A percentile compares a stretch with the other conserved stretches of the same genome.
These are phyloP conservation scores for Chrysocyon brachyurus DNA, from an alignment of 2,797 vertebrate genomes.

Conservation along the genomic window DNA sequence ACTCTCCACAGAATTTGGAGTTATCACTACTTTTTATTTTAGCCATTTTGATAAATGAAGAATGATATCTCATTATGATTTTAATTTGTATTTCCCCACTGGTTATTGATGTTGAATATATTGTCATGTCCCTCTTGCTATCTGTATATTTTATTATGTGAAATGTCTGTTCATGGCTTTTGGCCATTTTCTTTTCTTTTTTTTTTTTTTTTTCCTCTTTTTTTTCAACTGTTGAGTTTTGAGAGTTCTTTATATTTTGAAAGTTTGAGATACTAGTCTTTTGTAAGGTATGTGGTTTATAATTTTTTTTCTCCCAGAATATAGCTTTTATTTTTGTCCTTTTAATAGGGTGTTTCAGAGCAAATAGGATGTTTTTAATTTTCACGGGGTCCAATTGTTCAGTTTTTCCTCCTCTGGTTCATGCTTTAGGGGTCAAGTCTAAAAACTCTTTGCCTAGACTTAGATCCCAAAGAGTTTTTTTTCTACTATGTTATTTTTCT, in stretches of 20 bases:
- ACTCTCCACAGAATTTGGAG: neutral
- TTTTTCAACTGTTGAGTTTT: neutral
- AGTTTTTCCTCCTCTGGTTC: neutral
- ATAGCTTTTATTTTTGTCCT: neutral
- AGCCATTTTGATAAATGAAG: neutral
- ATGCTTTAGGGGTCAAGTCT: neutral
- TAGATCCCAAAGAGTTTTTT: neutral
- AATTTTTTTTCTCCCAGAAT: neutral
- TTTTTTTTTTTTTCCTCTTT: neutral
- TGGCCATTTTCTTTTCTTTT: neutral
- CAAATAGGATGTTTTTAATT: neutral
- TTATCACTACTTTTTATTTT: neutral
- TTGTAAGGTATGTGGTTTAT: neutral
- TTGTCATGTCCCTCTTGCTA: neutral
- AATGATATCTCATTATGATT: neutral
- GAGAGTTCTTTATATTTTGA: conserved; percentile 6
- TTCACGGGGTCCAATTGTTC: neutral
- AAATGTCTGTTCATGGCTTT: neutral
- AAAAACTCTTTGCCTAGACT: neutral
- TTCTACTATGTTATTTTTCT: neutral
- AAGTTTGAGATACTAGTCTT: neutral
- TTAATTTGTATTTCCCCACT: neutral
- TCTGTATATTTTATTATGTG: neutral
- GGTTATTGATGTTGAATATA: neutral
- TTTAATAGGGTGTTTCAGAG: neutral